Percentiles rank a stretch among this genome's conserved stretches.
phyloP scores from a whole-genome alignment of 2,113 vertebrate genomes.

The Clarias batrachus region DNA sequence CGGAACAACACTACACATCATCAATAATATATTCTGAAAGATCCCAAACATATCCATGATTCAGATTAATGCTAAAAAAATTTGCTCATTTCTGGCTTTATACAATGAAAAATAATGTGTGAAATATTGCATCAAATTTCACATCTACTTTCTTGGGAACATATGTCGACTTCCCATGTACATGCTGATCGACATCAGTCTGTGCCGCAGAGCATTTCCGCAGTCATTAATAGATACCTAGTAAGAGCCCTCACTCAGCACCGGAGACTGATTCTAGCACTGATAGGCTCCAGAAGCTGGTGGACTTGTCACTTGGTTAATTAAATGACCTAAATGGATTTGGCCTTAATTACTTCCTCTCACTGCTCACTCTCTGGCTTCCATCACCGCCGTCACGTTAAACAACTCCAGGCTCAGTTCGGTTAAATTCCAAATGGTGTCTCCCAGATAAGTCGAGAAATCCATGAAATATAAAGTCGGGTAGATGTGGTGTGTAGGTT shows the following conservation, averaged over 20 bases:
- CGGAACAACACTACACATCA: neutral
- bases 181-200: neutral
- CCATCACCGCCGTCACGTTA: conserved; percentile 36
- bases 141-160: neutral
- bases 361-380: conserved; percentile 35
- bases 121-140: neutral
- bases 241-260: conserved; percentile 37
- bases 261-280: conserved; percentile 47
- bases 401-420: conserved; percentile 17
- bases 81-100: neutral
- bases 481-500: neutral
- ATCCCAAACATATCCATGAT: neutral
- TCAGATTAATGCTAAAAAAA: neutral
- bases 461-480: neutral
- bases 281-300: conserved; percentile 45
- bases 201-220: conserved; percentile 24
- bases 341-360: conserved; percentile 51
- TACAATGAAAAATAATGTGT: neutral
- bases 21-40: conserved; percentile 4
- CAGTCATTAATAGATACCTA: conserved; percentile 52
- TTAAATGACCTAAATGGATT: conserved; percentile 56
- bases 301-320: conserved; percentile 51
- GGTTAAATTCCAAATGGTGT: neutral
- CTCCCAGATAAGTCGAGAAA: neutral
- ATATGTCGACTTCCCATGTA: conserved; percentile 1